phyloP scores from a whole-genome alignment of 2,888 invertebrate species.

The Nasonovia ribisnigri region DNA sequence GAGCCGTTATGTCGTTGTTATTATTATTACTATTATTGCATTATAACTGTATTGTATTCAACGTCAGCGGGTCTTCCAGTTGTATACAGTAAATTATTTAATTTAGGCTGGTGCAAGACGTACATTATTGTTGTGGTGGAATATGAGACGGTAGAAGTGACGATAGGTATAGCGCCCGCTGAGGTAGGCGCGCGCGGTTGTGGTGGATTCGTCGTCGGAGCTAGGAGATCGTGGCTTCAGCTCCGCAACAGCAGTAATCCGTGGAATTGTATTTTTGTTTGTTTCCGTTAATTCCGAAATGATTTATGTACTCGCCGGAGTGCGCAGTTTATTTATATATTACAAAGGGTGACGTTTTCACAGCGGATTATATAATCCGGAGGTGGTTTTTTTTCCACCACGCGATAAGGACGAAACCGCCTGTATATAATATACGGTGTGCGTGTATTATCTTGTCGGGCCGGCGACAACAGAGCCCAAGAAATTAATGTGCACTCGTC shows the following conservation, averaged over 20 bases:
- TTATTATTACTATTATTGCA: background rate
- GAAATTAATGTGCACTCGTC: conserved; percentile 33
- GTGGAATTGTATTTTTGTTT: conserved; percentile 47
- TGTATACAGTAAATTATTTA: background rate
- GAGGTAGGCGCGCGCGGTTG: background rate
- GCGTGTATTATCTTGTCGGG: conserved; percentile 39
- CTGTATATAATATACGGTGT: conserved; percentile 7
- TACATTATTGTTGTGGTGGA: background rate
- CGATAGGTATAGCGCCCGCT: background rate
- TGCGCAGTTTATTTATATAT: conserved; percentile 24
- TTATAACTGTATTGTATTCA: background rate
- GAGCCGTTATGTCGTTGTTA: background rate
- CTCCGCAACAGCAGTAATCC: conserved; percentile 27
- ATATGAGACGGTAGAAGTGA: background rate
- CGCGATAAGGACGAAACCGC: conserved; percentile 27
- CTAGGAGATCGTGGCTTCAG: background rate
- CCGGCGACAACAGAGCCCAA: conserved; percentile 34
- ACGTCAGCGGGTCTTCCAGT: background rate
- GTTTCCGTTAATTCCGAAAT: conserved; percentile 55
- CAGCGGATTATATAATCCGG: conserved; percentile 35
- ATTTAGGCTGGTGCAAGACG: background rate
- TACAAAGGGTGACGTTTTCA: conserved; percentile 21
- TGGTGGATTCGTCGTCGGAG: background rate
- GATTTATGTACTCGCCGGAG: conserved; percentile 53
- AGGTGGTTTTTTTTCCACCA: background rate